phyloP scores from a whole-genome alignment of 2,888 invertebrate genomes.

The Agonopterix heracliana region DNA sequence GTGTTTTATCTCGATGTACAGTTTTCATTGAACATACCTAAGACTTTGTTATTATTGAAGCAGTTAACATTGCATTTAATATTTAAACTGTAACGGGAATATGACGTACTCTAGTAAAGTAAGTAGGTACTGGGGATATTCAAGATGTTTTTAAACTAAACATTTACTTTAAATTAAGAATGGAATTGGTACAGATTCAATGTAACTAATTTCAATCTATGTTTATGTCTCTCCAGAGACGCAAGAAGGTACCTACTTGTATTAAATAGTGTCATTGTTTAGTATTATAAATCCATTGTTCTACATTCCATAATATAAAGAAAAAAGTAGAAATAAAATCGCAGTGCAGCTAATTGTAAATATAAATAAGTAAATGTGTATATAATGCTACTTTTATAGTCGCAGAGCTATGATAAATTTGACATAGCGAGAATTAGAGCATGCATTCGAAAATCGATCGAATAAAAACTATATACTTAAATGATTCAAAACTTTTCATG shows the following conservation, averaged over 20 bases:
- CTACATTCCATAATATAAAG: constrained; percentile 62
- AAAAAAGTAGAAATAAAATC: constrained; percentile 34
- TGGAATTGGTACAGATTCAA: no score
- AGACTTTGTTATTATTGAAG: constrained; percentile 7
- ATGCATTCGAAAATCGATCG: neutral
- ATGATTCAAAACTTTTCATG: neutral
- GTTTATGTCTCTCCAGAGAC: no score
- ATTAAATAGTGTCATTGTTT: constrained; percentile 20
- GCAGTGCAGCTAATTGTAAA: constrained; percentile 60
- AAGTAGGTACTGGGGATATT: constrained; percentile 2
- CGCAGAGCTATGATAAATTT: constrained; percentile 18
- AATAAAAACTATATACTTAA: neutral
- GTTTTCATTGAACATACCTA: constrained; percentile 18
- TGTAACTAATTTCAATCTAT: no score
- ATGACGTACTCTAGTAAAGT: neutral
- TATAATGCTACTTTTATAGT: constrained; percentile 46
- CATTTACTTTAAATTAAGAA: no score
- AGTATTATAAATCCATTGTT: constrained; percentile 48
- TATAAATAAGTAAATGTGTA: constrained; percentile 55
- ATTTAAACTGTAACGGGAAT: constrained; percentile 7
- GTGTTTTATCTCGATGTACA: constrained; percentile 31
- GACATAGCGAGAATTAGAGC: neutral
- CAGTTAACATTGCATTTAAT: constrained; percentile 24
- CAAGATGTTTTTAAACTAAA: no score
- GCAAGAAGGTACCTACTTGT: neutral